Percentiles rank a stretch among this genome's conserved stretches.
Conservation (phyloP, 2,888 invertebrate species). For the Bombyx huttoni region DNA sequence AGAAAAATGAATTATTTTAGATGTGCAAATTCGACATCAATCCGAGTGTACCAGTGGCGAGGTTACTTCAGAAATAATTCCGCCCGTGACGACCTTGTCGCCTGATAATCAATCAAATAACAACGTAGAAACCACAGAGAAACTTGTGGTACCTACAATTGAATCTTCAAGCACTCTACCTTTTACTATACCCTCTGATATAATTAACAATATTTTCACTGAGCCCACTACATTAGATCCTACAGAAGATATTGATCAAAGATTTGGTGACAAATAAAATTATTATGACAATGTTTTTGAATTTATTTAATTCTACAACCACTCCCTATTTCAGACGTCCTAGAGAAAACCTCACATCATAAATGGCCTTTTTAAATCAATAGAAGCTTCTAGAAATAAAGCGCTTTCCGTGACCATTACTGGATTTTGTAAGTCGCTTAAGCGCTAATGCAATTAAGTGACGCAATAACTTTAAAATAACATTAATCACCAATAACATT, state of each 20-base stretch:
- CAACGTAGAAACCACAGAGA: not conserved
- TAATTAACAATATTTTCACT: not conserved
- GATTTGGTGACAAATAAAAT: constrained; percentile 6
- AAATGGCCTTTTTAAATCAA: too few relatives aligned
- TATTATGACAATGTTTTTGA: not conserved
- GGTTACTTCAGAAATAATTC: not conserved
- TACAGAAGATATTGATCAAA: constrained; percentile 9
- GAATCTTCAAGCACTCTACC: not conserved
- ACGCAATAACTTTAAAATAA: not conserved
- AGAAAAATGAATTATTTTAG: not conserved
- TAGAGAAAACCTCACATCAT: too few relatives aligned
- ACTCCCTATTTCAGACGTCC: too few relatives aligned
- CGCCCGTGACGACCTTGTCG: too few relatives aligned
- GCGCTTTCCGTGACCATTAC: too few relatives aligned
- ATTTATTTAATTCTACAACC: not conserved
- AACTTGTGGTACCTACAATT: not conserved
- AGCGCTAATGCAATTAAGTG: not conserved
- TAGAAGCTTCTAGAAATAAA: too few relatives aligned
- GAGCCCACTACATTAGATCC: not conserved
- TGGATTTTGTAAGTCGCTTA: not conserved
- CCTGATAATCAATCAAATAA: not conserved
- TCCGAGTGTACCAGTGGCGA: not conserved
- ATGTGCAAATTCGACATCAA: not conserved
- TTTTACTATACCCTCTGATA: not conserved
- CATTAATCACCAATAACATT: not conserved